phyloP scores from a whole-genome alignment of 2,888 invertebrate species.

The Marasmarcha lunaedactyla region DNA sequence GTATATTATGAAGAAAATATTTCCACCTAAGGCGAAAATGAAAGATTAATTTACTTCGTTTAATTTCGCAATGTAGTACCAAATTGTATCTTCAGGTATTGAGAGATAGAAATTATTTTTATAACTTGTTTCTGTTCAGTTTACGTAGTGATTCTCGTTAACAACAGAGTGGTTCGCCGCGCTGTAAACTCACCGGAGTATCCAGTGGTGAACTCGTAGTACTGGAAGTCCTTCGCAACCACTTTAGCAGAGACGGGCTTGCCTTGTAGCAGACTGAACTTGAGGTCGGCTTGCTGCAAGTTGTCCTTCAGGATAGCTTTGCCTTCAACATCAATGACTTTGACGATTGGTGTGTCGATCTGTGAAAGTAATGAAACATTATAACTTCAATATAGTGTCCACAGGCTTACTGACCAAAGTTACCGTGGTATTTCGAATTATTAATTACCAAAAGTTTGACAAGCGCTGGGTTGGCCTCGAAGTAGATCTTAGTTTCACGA shows the following conservation, averaged over 20 bases:
- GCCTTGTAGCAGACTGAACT: conserved; percentile 59
- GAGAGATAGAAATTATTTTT: too few relatives aligned
- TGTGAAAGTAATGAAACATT: conserved; percentile 13
- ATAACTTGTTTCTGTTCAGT: too few relatives aligned
- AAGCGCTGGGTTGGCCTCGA: conserved; percentile 43
- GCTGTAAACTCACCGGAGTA: conserved; percentile 52
- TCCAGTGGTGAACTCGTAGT: conserved; percentile 64
- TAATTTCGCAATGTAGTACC: too few relatives aligned
- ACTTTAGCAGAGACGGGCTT: conserved; percentile 54
- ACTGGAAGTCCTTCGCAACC: conserved; percentile 69
- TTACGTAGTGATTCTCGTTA: too few relatives aligned
- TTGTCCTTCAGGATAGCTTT: conserved; percentile 55
- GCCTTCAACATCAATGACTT: conserved; percentile 64
- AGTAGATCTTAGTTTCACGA: conserved; percentile 41
- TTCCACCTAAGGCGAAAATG: too few relatives aligned
- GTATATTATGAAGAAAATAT: too few relatives aligned
- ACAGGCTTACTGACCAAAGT: too few relatives aligned
- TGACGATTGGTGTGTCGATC: conserved; percentile 58
- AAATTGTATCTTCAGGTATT: too few relatives aligned
- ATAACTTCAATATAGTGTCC: too few relatives aligned
- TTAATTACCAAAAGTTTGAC: conserved; percentile 45
- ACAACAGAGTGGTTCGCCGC: too few relatives aligned
- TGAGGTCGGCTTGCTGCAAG: conserved; percentile 60
- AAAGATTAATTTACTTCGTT: too few relatives aligned
- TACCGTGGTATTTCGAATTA: too few relatives aligned